Conservation (phyloP, 2,797 vertebrate genomes). For the Cirrhinus mrigala region DNA sequence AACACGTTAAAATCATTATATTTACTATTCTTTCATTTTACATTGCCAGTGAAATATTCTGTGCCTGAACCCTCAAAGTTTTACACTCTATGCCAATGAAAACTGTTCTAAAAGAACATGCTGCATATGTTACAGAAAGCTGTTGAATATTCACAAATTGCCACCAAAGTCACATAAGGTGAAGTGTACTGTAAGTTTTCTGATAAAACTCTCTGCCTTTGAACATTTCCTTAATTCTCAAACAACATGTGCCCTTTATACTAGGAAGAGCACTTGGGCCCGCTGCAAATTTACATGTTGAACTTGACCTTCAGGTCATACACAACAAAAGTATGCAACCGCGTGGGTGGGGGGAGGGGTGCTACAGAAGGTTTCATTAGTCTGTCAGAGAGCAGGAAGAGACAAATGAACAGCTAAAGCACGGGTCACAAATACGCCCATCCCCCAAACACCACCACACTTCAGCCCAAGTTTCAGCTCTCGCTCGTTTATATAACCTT, state of each 20-base stretch:
- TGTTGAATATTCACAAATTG: background rate
- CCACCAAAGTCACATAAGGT: background rate
- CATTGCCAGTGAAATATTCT: background rate
- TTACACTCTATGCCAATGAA: background rate
- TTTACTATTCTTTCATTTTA: too few species aligned
- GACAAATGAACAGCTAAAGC: constrained; percentile 44
- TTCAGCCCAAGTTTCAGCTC: background rate
- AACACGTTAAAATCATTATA: too few species aligned
- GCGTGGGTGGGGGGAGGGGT: constrained; percentile 48
- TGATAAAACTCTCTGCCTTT: constrained; percentile 17
- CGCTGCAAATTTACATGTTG: constrained; percentile 43
- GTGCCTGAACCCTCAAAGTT: background rate
- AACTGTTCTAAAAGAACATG: background rate
- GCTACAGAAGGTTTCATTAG: constrained; percentile 37
- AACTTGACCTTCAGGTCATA: constrained; percentile 63
- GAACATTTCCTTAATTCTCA: background rate
- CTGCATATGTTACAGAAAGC: background rate
- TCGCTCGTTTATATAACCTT: background rate
- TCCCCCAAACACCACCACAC: constrained; percentile 37
- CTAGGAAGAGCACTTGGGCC: constrained; percentile 16
- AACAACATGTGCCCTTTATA: constrained; percentile 33
- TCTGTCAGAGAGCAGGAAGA: constrained; percentile 36
- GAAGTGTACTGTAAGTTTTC: background rate
- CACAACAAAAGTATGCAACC: constrained; percentile 47
- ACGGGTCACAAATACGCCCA: background rate